Evolutionary conservation across 2,888 invertebrate genomes (phyloP).

Genomic region (Scaptodrosophila latifasciaeformis): DNA sequence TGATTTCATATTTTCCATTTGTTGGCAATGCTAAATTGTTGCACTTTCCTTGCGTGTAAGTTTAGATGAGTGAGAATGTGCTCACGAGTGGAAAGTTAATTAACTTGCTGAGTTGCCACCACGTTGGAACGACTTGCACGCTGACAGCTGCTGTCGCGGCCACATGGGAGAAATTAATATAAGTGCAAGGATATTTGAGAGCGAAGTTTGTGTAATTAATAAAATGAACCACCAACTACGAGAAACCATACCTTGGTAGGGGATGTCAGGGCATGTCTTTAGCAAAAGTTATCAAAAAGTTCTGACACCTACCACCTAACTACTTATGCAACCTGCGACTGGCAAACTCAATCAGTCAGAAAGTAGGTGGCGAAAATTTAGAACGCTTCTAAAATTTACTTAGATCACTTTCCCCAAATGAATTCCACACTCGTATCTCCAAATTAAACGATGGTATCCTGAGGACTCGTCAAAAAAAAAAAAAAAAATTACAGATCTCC

Average conservation of each 20-base stretch:
- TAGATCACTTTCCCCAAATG: no score
- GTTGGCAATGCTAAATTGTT: conserved; percentile 18
- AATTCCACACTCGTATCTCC: no score
- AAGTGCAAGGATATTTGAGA: conserved; percentile 61
- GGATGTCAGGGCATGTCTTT: conserved; percentile 54
- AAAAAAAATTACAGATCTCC: no score
- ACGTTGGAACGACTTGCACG: neutral
- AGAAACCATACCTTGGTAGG: neutral
- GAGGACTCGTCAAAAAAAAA: no score
- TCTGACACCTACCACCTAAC: no score
- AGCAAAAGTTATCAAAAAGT: conserved; percentile 47
- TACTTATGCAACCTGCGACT: no score
- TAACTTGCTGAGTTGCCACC: conserved; percentile 21
- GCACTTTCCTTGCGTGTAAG: no score
- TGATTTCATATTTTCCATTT: conserved; percentile 20
- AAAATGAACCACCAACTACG: conserved; percentile 30
- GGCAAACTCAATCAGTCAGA: no score
- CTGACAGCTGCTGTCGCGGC: conserved; percentile 57
- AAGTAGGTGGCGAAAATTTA: no score
- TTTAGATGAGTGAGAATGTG: no score
- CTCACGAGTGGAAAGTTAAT: conserved; percentile 31
- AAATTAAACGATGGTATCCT: no score
- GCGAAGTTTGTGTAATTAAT: conserved; percentile 63
- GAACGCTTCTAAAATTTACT: no score
- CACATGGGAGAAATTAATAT: conserved; percentile 65